Base-by-base conservation (phyloP, 2,113 vertebrate species). In the Scatophagus argus region DNA sequence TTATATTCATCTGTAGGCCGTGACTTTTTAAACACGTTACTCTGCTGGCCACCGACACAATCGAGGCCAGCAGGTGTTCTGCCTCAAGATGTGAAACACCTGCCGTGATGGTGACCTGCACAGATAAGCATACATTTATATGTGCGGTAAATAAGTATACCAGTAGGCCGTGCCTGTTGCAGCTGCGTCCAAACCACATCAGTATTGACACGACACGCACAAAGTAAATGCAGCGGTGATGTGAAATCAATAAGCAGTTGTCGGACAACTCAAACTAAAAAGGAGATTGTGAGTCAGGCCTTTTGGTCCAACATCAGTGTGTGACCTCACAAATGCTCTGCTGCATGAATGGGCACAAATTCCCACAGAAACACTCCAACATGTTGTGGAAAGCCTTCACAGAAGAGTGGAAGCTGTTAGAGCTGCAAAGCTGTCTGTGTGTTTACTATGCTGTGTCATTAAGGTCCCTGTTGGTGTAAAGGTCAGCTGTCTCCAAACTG, bases 11-110 rank as follows among this genome's bases (percentile, higher is more conserved):
- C 39, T 47, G 65, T 7, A 34, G 60, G 52, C 41, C 39, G 6
- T 19, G 55, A 51, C 61, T 56, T 65, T n/a, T 23, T 46, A 66
- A 56, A n/a, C 52, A 12, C 11, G 51, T 52, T 54, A 38, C 62
- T 75, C 59, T 21, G n/a, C 8, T 17, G 69, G 51, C 27, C 29
- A n/a, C 62, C 46, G 4, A 12, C 55, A 72, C 77, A 72, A 47
- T 62, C 47, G 55, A 39, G 39, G 43, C 61, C 73, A 29, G 77
- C 77, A 84, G 82, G 77, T 72, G 82, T 72, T 69, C 61, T 55
- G 39, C 47, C 47, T 25, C 60, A 31, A 21, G 54, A 64, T 52
- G 76, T 16, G 12, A 29, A 71, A 55, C 60, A 21, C 77, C 77
- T 77, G 77, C 83, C 39, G 77, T 3, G 73, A 63, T 13, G 38